Conservation (phyloP, 2,797 vertebrate species). For the Argyrosomus regius region DNA sequence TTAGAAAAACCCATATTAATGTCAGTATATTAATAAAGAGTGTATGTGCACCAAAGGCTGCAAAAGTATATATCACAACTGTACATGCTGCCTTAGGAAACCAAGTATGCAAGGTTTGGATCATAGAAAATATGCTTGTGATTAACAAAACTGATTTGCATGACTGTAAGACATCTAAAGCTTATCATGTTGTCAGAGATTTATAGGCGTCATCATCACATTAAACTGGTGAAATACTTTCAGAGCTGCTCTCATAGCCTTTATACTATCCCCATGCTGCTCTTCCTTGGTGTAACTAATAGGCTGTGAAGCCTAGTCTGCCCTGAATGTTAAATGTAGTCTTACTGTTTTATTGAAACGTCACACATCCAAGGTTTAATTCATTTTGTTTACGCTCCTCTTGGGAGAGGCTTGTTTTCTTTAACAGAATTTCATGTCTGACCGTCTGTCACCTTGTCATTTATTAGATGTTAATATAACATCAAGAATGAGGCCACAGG, state of each 20-base stretch:
- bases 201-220: constrained; percentile 33
- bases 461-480: constrained; percentile 66
- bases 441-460: constrained; percentile 58
- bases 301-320: constrained; percentile 35
- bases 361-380: constrained; percentile 36
- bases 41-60: background rate
- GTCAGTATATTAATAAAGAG: background rate
- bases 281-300: constrained; percentile 46
- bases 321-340: constrained; percentile 26
- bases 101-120: background rate
- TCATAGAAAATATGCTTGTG: background rate
- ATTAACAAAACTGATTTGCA: constrained; percentile 33
- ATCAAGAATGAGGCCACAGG: constrained; percentile 34
- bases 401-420: constrained; percentile 28
- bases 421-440: constrained; percentile 47
- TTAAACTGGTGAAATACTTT: constrained; percentile 35
- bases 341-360: constrained; percentile 45
- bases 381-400: constrained; percentile 48
- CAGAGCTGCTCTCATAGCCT: constrained; percentile 28
- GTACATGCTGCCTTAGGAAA: background rate
- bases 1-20: constrained; percentile 2
- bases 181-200: constrained; percentile 26
- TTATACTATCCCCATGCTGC: constrained; percentile 4
- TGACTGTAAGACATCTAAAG: constrained; percentile 20
- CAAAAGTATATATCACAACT: background rate